These are phyloP conservation scores for Watersipora subatra DNA, from an alignment of 1,140 invertebrate genomes.

Conservation along the genomic window DNA sequence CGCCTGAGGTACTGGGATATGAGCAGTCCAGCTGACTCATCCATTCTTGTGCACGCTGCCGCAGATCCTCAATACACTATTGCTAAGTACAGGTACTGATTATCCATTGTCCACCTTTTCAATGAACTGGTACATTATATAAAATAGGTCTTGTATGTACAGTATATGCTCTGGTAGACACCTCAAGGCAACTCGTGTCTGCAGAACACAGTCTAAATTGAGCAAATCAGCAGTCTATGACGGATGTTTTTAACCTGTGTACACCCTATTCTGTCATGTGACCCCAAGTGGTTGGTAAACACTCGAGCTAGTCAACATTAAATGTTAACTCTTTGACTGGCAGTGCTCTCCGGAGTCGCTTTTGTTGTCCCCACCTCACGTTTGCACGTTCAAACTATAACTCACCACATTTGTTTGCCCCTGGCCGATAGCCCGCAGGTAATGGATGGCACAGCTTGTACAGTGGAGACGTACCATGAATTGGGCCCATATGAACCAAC, in stretches of 20 bases:
- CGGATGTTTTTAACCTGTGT: too few relatives aligned
- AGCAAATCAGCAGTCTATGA: too few relatives aligned
- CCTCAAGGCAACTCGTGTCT: too few relatives aligned
- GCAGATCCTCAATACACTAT: constrained; percentile 44
- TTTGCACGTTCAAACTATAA: too few relatives aligned
- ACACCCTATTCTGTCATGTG: too few relatives aligned
- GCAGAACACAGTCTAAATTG: too few relatives aligned
- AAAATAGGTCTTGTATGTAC: neutral
- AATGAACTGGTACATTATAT: neutral
- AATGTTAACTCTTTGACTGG: too few relatives aligned
- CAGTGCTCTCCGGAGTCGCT: too few relatives aligned
- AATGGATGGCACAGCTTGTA: neutral
- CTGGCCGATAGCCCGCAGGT: constrained; percentile 44
- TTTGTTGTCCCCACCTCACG: too few relatives aligned
- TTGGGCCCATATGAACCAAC: too few relatives aligned
- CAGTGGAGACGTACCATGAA: constrained; percentile 41
- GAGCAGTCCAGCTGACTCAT: constrained; percentile 60
- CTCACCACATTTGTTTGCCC: neutral
- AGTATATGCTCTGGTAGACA: neutral
- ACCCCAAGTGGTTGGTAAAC: too few relatives aligned
- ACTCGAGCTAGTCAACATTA: too few relatives aligned
- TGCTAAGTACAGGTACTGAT: constrained; percentile 11
- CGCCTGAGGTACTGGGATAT: constrained; percentile 80
- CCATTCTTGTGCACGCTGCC: constrained; percentile 61
- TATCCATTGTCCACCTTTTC: constrained; percentile 8